phyloP scores from a whole-genome alignment of 2,888 invertebrate genomes.

The Eretmocerus hayati region DNA sequence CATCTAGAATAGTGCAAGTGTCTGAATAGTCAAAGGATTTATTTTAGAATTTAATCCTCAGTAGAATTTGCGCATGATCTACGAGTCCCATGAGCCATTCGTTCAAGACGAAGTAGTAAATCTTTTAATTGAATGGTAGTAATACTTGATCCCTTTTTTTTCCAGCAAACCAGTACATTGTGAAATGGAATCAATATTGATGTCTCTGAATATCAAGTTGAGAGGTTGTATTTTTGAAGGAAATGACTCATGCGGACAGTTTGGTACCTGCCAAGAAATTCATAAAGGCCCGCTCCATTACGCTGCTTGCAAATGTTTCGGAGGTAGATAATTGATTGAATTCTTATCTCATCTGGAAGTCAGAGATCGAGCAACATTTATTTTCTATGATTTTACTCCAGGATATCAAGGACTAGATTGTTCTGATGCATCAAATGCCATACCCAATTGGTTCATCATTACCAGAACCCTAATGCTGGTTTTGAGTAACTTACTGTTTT shows the following conservation, averaged over 20 bases:
- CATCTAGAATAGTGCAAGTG: too few species aligned
- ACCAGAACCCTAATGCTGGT: constrained; percentile 48
- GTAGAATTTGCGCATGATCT: too few species aligned
- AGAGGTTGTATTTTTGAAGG: constrained; percentile 46
- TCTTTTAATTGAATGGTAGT: too few species aligned
- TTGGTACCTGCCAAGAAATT: constrained; percentile 48
- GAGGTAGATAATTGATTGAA: constrained; percentile 33
- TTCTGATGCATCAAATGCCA: constrained; percentile 50
- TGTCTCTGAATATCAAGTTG: constrained; percentile 46
- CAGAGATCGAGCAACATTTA: constrained; percentile 4
- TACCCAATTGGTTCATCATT: constrained; percentile 40
- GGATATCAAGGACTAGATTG: constrained; percentile 57
- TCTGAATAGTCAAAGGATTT: too few species aligned
- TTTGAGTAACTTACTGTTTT: constrained; percentile 54
- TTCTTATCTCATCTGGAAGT: background rate
- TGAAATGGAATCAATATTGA: constrained; percentile 42
- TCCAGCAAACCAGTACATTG: constrained; percentile 37
- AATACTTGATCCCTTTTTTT: too few species aligned
- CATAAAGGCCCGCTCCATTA: constrained; percentile 47
- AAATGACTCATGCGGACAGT: constrained; percentile 43
- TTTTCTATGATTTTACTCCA: too few species aligned
- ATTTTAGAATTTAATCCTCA: too few species aligned
- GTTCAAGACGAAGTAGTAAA: too few species aligned
- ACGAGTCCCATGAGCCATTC: too few species aligned
- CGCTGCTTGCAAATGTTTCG: constrained; percentile 47